phyloP scores from a whole-genome alignment of 2,888 invertebrate genomes.

The Leucozona laternaria region DNA sequence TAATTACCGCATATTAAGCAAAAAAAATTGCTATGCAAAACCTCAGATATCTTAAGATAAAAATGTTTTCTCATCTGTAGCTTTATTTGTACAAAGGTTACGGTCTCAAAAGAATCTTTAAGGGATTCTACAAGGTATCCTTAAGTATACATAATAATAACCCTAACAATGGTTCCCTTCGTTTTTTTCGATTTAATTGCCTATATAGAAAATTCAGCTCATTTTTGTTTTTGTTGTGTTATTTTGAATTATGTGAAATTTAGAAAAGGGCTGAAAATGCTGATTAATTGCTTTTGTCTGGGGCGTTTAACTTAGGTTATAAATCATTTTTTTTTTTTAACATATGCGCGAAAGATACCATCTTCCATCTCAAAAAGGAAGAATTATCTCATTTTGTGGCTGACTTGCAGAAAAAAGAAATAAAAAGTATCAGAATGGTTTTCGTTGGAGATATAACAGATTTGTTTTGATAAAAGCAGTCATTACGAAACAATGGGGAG shows the following conservation, averaged over 20 bases:
- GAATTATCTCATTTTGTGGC: slow-evolving; percentile 3
- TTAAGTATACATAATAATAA: background rate
- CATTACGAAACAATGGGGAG: background rate
- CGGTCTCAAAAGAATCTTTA: background rate
- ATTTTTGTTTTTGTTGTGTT: background rate
- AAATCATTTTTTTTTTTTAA: slow-evolving; percentile 25
- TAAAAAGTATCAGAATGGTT: background rate
- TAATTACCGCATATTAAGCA: background rate
- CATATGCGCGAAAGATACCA: slow-evolving; percentile 22
- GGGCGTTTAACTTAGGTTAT: slow-evolving; percentile 21
- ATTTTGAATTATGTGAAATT: slow-evolving; percentile 1
- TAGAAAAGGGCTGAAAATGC: slow-evolving; percentile 14
- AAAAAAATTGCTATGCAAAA: background rate
- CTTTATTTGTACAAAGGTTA: background rate
- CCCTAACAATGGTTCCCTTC: background rate
- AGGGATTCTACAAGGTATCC: background rate
- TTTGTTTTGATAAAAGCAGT: slow-evolving; percentile 3
- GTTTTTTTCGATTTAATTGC: background rate
- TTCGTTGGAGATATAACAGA: background rate
- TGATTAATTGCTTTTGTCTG: slow-evolving; percentile 18
- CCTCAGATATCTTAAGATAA: background rate
- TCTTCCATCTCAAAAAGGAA: background rate
- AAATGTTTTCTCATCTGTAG: slow-evolving; percentile 3
- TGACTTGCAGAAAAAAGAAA: background rate
- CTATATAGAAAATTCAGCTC: background rate